Evolutionary conservation across 1,140 invertebrate genomes (phyloP).

Genomic region (Platorchestia sp.): DNA sequence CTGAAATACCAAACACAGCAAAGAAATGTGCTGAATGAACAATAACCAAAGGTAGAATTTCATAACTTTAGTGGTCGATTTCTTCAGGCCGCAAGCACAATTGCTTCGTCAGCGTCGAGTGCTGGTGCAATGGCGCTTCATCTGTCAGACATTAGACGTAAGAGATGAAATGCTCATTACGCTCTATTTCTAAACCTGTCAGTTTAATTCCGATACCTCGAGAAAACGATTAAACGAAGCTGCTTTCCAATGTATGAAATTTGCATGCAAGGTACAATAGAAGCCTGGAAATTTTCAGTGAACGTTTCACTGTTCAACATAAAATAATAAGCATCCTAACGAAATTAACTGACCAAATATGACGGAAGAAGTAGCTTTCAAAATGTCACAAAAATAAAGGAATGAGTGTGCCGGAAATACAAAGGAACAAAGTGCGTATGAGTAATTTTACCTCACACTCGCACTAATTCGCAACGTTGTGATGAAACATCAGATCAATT

Average conservation of each 20-base stretch:
- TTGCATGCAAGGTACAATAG: not conserved
- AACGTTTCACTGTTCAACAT: too few relatives aligned
- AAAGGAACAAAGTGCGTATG: too few relatives aligned
- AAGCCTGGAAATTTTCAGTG: not conserved
- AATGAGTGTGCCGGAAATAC: too few relatives aligned
- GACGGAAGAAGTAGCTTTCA: too few relatives aligned
- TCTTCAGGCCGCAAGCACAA: not conserved
- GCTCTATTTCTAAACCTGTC: not conserved
- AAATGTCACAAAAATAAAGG: too few relatives aligned
- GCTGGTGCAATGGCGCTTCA: not conserved
- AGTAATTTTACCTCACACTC: too few relatives aligned
- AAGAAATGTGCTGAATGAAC: not conserved
- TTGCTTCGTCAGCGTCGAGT: not conserved
- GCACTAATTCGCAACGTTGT: not conserved
- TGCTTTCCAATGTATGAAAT: not conserved
- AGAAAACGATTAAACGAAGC: not conserved
- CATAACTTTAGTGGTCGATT: not conserved
- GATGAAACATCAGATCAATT: not conserved
- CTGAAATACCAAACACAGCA: not conserved
- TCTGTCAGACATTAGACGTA: not conserved
- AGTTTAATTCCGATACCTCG: not conserved
- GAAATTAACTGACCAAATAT: too few relatives aligned
- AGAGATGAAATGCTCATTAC: not conserved
- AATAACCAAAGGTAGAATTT: not conserved
- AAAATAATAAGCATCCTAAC: too few relatives aligned